phyloP scores from a whole-genome alignment of 2,888 invertebrate genomes.

The Bellardia bayeri region DNA sequence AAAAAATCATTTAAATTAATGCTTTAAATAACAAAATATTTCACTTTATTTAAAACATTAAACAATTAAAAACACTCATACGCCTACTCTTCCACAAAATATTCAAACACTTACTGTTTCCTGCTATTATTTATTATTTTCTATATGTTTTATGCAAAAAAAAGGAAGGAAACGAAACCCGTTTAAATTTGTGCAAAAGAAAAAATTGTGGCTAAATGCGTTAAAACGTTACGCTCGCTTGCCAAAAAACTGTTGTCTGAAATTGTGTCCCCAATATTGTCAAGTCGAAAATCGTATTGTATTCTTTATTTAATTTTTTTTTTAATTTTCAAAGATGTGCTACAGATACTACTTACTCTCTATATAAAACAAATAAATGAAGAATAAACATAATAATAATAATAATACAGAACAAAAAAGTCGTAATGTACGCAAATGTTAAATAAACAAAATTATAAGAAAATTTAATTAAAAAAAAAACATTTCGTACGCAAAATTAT shows the following conservation, averaged over 20 bases:
- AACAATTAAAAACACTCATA: constrained; percentile 57
- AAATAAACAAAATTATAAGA: constrained; percentile 56
- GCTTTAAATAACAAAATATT: neutral
- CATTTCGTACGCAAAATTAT: constrained; percentile 46
- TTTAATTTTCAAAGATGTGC: constrained; percentile 25
- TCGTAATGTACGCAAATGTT: constrained; percentile 58
- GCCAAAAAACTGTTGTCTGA: constrained; percentile 63
- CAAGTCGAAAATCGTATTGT: constrained; percentile 31
- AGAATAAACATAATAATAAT: constrained; percentile 19
- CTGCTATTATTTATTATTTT: neutral
- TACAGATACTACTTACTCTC: constrained; percentile 5
- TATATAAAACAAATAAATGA: constrained; percentile 28
- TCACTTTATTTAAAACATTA: neutral
- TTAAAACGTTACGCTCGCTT: constrained; percentile 63
- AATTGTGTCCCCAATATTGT: constrained; percentile 64
- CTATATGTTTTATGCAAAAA: neutral
- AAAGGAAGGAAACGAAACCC: neutral
- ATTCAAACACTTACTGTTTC: constrained; percentile 41
- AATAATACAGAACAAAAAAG: neutral
- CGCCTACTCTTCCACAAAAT: constrained; percentile 4
- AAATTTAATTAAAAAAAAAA: constrained; percentile 70
- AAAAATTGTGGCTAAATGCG: constrained; percentile 38
- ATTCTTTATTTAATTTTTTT: constrained; percentile 2
- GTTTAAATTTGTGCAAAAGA: neutral
- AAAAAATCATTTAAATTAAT: neutral